phyloP scores from a whole-genome alignment of 2,888 invertebrate species.

The Aphidius colemani region DNA sequence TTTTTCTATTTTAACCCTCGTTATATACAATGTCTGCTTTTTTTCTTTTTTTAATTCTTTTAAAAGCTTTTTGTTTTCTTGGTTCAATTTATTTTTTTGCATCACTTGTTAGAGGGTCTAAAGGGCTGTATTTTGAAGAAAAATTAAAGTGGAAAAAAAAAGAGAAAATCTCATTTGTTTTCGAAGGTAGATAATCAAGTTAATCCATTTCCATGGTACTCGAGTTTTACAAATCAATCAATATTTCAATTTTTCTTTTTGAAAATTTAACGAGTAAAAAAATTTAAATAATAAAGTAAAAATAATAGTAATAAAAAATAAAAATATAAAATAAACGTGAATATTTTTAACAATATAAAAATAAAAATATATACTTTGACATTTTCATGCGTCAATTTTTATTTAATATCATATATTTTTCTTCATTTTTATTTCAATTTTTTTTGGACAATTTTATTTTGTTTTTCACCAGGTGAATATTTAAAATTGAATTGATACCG shows the following conservation, averaged over 20 bases:
- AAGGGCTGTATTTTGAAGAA: too few relatives aligned
- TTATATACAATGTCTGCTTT: too few relatives aligned
- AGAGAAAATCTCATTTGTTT: too few relatives aligned
- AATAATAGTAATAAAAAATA: too few relatives aligned
- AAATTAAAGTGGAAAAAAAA: too few relatives aligned
- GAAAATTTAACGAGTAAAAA: constrained; percentile 1
- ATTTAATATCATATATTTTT: constrained; percentile 5
- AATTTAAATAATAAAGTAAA: not conserved
- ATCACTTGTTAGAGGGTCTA: too few relatives aligned
- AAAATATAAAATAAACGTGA: too few relatives aligned
- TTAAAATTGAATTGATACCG: not conserved
- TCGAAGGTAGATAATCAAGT: not conserved
- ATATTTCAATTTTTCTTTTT: constrained; percentile 12
- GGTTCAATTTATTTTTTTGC: too few relatives aligned
- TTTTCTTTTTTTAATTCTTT: too few relatives aligned
- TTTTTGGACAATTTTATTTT: not conserved
- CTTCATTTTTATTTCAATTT: not conserved
- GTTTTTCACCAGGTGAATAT: not conserved
- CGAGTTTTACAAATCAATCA: constrained; percentile 3
- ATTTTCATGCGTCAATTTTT: constrained; percentile 1
- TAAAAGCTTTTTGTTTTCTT: too few relatives aligned
- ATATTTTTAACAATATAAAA: too few relatives aligned
- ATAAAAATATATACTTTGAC: not conserved
- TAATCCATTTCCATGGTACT: constrained; percentile 4
- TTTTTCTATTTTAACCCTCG: not conserved